Conservation (phyloP, 2,888 invertebrate species). For the Melolontha melolontha region DNA sequence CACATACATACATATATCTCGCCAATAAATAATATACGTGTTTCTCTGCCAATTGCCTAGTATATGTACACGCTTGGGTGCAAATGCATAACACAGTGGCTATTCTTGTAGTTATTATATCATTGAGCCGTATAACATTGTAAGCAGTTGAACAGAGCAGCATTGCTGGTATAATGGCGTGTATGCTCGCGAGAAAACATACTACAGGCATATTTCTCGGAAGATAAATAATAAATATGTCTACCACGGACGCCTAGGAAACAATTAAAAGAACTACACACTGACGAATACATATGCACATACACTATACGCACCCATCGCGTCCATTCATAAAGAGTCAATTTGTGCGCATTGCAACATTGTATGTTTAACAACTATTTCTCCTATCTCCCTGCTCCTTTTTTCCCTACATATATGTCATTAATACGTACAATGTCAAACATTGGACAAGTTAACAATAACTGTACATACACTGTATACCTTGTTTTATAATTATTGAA, state of each 20-base stretch:
- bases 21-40: slow-evolving; percentile 20
- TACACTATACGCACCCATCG: not conserved
- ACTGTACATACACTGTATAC: no score
- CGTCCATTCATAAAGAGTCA: slow-evolving; percentile 30
- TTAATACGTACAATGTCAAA: not conserved
- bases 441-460: no score
- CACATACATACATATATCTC: no score
- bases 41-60: slow-evolving; percentile 10
- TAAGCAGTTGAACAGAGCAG: slow-evolving; percentile 9
- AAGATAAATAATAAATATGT: slow-evolving; percentile 36
- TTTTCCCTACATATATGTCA: not conserved
- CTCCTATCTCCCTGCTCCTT: not conserved
- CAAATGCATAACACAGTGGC: slow-evolving; percentile 25
- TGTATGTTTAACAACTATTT: slow-evolving; percentile 21
- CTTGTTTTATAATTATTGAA: no score
- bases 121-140: slow-evolving; percentile 13
- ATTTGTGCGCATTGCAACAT: slow-evolving; percentile 32
- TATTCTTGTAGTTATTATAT: slow-evolving; percentile 27
- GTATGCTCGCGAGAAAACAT: not conserved
- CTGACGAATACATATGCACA: not conserved
- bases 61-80: not conserved
- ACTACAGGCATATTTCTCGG: slow-evolving; percentile 19
- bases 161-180: slow-evolving; percentile 1
- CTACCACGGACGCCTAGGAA: slow-evolving; percentile 3
- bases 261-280: slow-evolving; percentile 28